Evolutionary conservation across 2,888 invertebrate genomes (phyloP).

Genomic region (Drosophila prostipennis): DNA sequence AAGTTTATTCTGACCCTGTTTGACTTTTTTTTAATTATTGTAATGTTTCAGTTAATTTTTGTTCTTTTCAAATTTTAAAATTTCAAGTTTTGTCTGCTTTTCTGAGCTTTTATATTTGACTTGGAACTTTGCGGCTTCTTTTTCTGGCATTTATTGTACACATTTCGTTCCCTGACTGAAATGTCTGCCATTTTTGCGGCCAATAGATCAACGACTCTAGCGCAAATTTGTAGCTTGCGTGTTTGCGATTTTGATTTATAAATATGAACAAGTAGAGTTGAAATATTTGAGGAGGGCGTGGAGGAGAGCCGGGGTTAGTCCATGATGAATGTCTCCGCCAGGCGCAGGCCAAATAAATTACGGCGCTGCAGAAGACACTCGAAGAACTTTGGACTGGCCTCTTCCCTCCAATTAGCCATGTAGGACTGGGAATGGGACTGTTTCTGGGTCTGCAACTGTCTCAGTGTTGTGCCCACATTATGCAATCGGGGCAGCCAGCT

Average conservation of each 20-base stretch:
- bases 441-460: constrained; percentile 25
- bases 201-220: constrained; percentile 67
- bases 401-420: constrained; percentile 33
- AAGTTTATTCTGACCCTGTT: too few species aligned
- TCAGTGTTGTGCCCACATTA: constrained; percentile 71
- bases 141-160: constrained; percentile 53
- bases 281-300: constrained; percentile 55
- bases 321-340: constrained; percentile 72
- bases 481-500: constrained; percentile 61
- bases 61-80: neutral
- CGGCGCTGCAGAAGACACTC: constrained; percentile 55
- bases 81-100: neutral
- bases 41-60: neutral
- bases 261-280: constrained; percentile 66
- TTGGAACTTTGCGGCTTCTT: neutral
- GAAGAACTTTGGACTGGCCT: constrained; percentile 14
- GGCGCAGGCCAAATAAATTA: constrained; percentile 70
- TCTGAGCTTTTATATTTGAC: neutral
- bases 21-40: too few species aligned
- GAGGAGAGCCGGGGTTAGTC: constrained; percentile 13
- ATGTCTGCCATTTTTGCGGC: constrained; percentile 57
- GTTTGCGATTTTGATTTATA: constrained; percentile 78
- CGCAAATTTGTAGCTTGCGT: constrained; percentile 67
- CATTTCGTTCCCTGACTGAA: constrained; percentile 30
- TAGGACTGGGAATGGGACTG: constrained; percentile 14